These are phyloP conservation scores for Macroglossus sobrinus DNA, from an alignment of 2,113 vertebrate species.

Conservation along the genomic window DNA sequence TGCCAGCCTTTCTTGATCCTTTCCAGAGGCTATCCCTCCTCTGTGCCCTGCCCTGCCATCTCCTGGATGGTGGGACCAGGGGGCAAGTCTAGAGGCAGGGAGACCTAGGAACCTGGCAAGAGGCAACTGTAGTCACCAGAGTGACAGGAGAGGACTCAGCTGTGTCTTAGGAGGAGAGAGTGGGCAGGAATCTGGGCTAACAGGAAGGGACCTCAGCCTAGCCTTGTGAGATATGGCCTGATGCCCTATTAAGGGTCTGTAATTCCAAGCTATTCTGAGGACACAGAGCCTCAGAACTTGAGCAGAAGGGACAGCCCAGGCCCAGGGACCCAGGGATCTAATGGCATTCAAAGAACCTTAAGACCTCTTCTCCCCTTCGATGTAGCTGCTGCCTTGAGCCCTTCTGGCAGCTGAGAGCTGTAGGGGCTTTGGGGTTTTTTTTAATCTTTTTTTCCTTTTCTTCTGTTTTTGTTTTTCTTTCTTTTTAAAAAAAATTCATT, in stretches of 20 bases:
- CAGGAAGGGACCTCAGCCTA: not conserved
- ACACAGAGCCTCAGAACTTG: not conserved
- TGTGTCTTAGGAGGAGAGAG: not conserved
- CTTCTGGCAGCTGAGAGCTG: not conserved
- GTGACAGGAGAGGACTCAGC: not conserved
- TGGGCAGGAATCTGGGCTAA: not conserved
- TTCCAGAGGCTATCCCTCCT: not conserved
- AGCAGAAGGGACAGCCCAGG: not conserved
- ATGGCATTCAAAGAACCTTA: not conserved
- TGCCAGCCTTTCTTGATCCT: not conserved
- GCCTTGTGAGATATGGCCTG: not conserved
- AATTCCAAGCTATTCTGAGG: not conserved
- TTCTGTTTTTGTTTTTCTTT: conserved; percentile 49
- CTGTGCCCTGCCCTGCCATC: not conserved
- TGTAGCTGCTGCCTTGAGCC: not conserved
- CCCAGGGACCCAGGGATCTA: not conserved
- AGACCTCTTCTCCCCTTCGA: not conserved
- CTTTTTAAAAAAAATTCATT: conserved; percentile 59
- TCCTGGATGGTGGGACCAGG: not conserved
- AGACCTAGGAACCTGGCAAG: not conserved
- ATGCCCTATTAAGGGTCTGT: not conserved
- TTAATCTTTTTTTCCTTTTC: not conserved
- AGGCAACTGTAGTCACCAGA: not conserved
- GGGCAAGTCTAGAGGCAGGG: not conserved
- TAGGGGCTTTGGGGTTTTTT: not conserved